Evolutionary conservation across 2,113 vertebrate genomes (phyloP).

Genomic region (Setophaga coronata): DNA sequence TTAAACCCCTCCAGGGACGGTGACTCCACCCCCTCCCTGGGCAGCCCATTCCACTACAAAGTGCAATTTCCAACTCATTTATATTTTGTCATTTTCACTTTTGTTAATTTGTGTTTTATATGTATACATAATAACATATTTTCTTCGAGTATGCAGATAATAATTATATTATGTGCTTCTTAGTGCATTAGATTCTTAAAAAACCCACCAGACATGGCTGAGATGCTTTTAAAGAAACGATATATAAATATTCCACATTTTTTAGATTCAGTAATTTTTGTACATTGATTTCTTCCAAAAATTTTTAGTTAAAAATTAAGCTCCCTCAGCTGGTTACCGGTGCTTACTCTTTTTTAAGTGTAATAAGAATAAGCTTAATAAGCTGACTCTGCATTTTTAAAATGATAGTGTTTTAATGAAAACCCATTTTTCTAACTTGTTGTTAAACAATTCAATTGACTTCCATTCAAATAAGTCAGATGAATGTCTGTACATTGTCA

Average conservation of each 20-base stretch:
- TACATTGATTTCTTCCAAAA: not conserved
- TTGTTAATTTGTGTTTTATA: not conserved
- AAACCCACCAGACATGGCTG: not conserved
- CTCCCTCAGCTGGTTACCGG: accelerated
- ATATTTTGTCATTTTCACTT: not conserved
- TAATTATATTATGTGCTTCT: not conserved
- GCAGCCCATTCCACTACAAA: not conserved
- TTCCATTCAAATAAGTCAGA: not conserved
- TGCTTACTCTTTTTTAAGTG: not conserved
- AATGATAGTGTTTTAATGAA: not conserved
- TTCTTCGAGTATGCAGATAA: not conserved
- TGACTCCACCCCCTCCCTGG: not conserved
- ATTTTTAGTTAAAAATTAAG: not conserved
- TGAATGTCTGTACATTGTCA: not conserved
- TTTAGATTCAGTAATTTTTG: not conserved
- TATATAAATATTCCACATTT: not conserved
- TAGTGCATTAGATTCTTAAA: not conserved
- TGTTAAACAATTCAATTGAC: not conserved
- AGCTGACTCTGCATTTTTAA: not conserved
- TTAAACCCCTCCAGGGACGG: accelerated
- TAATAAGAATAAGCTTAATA: not conserved
- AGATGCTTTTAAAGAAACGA: not conserved
- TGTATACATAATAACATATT: not conserved
- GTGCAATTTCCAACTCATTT: not conserved
- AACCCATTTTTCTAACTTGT: not conserved